Evolutionary conservation across 2,797 vertebrate species (phyloP), one percentile per base, ranked within the genome.

Genomic region (Perodicticus potto): DNA sequence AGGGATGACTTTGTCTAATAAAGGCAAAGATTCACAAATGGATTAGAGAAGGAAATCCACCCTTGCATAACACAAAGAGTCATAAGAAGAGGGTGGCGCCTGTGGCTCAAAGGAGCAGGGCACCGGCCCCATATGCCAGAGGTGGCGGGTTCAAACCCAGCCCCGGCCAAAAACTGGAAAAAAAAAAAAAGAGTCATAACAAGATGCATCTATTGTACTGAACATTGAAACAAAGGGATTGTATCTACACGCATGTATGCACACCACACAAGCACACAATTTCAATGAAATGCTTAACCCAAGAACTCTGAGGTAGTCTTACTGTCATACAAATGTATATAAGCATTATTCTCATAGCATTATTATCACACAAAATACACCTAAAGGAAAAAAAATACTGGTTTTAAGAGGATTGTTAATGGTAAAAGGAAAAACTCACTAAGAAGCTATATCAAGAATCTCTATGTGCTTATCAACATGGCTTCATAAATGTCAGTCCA

Each of bases 381-480:
- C 16, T 69, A 55, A n/a, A 63, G 12, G 12, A 53, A 86, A 74
- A 88, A 72, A 55, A 61, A 63, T 70, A 43, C 45, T 89, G 27
- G 57, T 80, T 57, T 93, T 57, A 78, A 84, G 43, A 78, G 17
- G 11, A 11, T 25, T 87, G n/a, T 74, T 92, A 93, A 37, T 86
- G 32, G 70, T 85, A 80, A 82, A 92, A 74, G 53, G 7, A 69
- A 88, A 78, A 87, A 67, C 37, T 82, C 32, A 45, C 9, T 73
- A 78, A 59, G 34, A 91, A 70, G 27, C 45, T 69, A 1, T 32
- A 86, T 70, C 16, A 72, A 32, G 25, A 76, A 74, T 80, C 40
- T 86, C 20, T 55, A 17, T 53, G 17, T 45, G 17, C 37, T 14
- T 93, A 20, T n/a, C 67, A 86, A 43, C 27, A 77, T 40, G 22